Base-by-base conservation (phyloP, 2,113 vertebrate genomes). In the Pseudois nayaur region DNA sequence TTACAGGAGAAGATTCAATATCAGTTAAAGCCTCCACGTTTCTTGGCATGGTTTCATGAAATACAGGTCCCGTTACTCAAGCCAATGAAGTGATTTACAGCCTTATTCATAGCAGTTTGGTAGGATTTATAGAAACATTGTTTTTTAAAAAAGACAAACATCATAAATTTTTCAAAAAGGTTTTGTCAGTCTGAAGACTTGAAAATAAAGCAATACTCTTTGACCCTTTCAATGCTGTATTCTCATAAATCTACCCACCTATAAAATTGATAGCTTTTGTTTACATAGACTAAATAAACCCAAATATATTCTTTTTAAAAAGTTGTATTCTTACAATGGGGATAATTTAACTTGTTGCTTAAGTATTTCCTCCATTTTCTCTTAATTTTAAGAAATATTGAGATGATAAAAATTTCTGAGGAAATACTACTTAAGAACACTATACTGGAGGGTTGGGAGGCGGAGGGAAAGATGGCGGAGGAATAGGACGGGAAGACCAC, bases 1-100 rank as follows among this genome's bases (percentile, higher is more conserved):
- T 76, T 97, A 95, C 25, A 92, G 82, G 88, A 94, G 79, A 88
- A 94, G 94, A 95, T 87, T 98, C 82, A 93, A 23, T 96, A 92
- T 96, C 94, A n/a, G 1, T 95, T 90, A 93, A 97, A 98, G 71
- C 86, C 21, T 94, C 84, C 97, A 19, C 52, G 81, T 96, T 79
- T 59, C 90, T 64, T 91, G 95, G 79, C 59, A 93, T 10, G 33
- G 8, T 87, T 96, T 96, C 57, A 40, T 95, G 94, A 97, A 96
- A 85, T 82, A 86, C 95, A 98, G 96, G 59, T 92, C 89, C 83
- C 60, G 76, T 97, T 98, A 92, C 97, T 98, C 97, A 94, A 98
- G 45, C 40, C 91, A 78, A 67, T 54, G 86, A 97, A 93, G 48
- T 95, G 98, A 98, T 98, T 97, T 97, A 79, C 9, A 95, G 59